Conservation (phyloP, 2,113 vertebrate species). For the Semnornis frantzii region DNA sequence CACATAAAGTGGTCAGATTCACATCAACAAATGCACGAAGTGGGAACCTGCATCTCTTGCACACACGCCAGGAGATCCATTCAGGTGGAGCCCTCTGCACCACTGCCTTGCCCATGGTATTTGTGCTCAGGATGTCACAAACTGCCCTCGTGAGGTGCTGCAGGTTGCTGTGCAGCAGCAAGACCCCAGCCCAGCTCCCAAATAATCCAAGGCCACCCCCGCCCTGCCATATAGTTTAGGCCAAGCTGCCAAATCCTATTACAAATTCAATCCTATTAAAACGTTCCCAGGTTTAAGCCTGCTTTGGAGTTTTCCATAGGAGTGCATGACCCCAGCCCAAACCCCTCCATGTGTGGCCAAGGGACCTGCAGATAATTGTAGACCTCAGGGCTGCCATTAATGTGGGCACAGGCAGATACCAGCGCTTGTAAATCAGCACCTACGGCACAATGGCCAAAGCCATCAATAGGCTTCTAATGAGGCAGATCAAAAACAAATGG, state of each 20-base stretch:
- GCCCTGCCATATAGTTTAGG: slow-evolving; percentile 71
- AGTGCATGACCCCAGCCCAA: slow-evolving; percentile 81
- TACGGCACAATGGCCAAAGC: slow-evolving; percentile 88
- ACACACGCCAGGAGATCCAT: not conserved
- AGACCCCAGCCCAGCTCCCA: not conserved
- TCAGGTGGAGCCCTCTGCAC: not conserved
- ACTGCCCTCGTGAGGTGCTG: slow-evolving; percentile 18
- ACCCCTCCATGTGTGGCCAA: slow-evolving; percentile 87
- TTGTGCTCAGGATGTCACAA: not conserved
- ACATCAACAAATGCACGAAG: not conserved
- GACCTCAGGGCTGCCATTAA: slow-evolving; percentile 85
- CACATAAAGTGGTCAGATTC: slow-evolving; percentile 8
- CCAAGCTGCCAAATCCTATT: slow-evolving; percentile 87
- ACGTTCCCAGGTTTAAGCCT: slow-evolving; percentile 86
- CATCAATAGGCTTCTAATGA: slow-evolving; percentile 91
- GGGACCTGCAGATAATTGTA: slow-evolving; percentile 84
- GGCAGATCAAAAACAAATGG: slow-evolving; percentile 91
- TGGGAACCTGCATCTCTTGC: not conserved
- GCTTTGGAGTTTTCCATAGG: slow-evolving; percentile 84
- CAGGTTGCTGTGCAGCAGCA: slow-evolving; percentile 5
- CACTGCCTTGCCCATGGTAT: not conserved
- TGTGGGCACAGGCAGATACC: slow-evolving; percentile 86
- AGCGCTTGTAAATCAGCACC: slow-evolving; percentile 88
- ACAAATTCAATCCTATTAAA: slow-evolving; percentile 90
- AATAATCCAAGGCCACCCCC: not conserved